phyloP scores from a whole-genome alignment of 2,888 invertebrate genomes.

The Itoplectis maculator region DNA sequence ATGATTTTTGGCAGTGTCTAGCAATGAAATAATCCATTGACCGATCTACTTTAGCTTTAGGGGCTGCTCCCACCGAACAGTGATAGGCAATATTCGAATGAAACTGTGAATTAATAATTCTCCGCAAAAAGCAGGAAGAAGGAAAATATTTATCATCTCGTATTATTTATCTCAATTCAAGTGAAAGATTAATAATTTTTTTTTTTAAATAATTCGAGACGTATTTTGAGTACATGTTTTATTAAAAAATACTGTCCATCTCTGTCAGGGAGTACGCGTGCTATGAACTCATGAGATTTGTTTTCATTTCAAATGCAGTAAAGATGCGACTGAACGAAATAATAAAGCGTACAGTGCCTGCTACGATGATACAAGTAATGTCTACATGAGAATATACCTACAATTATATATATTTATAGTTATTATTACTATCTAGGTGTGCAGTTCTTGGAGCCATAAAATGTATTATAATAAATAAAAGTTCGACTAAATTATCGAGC shows the following conservation, averaged over 20 bases:
- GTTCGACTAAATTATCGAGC: constrained; percentile 13
- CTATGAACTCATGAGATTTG: constrained; percentile 36
- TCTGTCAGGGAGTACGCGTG: constrained; percentile 15
- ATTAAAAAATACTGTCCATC: too few relatives aligned
- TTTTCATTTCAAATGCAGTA: constrained; percentile 45
- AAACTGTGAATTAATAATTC: too few relatives aligned
- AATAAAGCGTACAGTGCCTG: constrained; percentile 7
- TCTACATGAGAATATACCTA: constrained; percentile 36
- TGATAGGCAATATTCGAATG: too few relatives aligned
- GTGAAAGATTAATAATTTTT: too few relatives aligned
- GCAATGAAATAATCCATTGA: constrained; percentile 60
- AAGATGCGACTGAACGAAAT: constrained; percentile 34
- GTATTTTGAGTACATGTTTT: too few relatives aligned
- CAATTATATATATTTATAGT: constrained; percentile 35
- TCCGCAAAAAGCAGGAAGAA: too few relatives aligned
- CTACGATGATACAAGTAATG: constrained; percentile 16
- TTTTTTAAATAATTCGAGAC: too few relatives aligned
- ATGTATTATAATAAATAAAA: constrained; percentile 22
- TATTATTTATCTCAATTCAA: too few relatives aligned
- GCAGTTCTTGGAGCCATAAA: constrained; percentile 31
- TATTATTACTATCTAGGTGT: constrained; percentile 28
- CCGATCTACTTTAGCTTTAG: constrained; percentile 30
- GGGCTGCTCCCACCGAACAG: constrained; percentile 2
- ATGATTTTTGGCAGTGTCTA: constrained; percentile 65
- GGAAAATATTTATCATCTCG: too few relatives aligned